A percentile compares a stretch with the other conserved stretches of the same genome.
Evolutionary conservation across 92 coral and sea anemone genomes (phyloP).

Genomic region (Siderastrea radians): DNA sequence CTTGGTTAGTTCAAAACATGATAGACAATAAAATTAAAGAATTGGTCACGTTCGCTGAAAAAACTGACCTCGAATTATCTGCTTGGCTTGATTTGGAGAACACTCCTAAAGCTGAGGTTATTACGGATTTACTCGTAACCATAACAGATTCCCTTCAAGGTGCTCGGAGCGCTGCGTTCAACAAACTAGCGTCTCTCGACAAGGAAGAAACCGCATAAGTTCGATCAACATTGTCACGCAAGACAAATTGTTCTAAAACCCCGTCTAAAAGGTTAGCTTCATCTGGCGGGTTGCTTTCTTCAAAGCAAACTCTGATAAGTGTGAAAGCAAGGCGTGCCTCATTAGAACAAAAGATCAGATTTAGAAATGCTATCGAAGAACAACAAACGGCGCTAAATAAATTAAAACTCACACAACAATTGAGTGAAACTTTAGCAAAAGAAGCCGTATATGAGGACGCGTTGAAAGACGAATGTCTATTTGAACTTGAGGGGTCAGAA

Average conservation of each 20-base stretch:
- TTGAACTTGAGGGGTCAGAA: not conserved
- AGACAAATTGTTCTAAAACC: not conserved
- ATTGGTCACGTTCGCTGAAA: too few species aligned
- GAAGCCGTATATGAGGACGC: slow-evolving; percentile 52
- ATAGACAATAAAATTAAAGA: too few species aligned
- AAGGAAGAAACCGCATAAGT: not conserved
- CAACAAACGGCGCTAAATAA: slow-evolving; percentile 31
- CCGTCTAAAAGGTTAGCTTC: too few species aligned
- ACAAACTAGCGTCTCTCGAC: not conserved
- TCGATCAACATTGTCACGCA: not conserved
- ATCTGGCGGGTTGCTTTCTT: not conserved
- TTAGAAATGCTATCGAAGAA: slow-evolving; percentile 30
- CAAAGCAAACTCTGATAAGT: slow-evolving; percentile 13
- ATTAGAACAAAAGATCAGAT: slow-evolving; percentile 16
- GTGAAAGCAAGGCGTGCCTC: slow-evolving; percentile 30
- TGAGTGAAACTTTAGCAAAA: slow-evolving; percentile 43
- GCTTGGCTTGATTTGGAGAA: too few species aligned
- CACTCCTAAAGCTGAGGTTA: too few species aligned
- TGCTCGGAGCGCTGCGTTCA: not conserved
- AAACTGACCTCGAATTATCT: too few species aligned
- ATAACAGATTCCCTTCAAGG: not conserved
- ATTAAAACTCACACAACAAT: slow-evolving; percentile 44
- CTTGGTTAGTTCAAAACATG: too few species aligned
- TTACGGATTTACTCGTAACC: not conserved
- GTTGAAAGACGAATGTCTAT: slow-evolving; percentile 7